phyloP scores from a whole-genome alignment of 53 echinoderm and acorn worm species.

The Glandiceps talaboti region DNA sequence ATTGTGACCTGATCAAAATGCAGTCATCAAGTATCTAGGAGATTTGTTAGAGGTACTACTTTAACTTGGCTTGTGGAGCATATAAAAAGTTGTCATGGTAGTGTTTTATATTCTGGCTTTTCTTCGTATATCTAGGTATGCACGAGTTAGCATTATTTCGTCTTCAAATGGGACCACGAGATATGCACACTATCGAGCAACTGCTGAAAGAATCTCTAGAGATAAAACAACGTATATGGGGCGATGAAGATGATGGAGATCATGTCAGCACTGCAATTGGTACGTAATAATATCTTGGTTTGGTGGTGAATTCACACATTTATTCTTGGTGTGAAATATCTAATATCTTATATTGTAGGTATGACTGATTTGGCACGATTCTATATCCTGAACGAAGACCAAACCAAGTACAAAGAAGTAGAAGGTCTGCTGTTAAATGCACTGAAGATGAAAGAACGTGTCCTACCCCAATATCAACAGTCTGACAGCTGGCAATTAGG shows the following conservation, averaged over 20 bases:
- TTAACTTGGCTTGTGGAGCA: no score
- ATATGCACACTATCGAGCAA: background rate
- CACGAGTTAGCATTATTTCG: background rate
- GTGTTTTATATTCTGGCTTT: no score
- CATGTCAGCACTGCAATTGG: background rate
- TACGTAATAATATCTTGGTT: no score
- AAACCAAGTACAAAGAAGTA: background rate
- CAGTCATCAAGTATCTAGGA: no score
- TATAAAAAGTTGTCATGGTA: no score
- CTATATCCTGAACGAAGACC: background rate
- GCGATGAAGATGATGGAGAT: no score
- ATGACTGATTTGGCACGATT: background rate
- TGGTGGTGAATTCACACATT: no score
- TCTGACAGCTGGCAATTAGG: background rate
- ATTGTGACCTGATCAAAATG: no score
- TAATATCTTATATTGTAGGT: background rate
- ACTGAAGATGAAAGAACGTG: background rate
- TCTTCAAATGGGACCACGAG: background rate
- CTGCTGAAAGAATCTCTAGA: background rate
- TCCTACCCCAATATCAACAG: background rate
- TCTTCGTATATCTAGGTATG: background rate
- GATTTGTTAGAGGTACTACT: no score
- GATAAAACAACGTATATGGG: background rate
- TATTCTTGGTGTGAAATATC: no score
- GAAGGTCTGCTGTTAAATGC: background rate